Evolutionary conservation across 2,797 vertebrate genomes (phyloP), one percentile per base, ranked within the genome.

Genomic region (Sebastes diploproa): DNA sequence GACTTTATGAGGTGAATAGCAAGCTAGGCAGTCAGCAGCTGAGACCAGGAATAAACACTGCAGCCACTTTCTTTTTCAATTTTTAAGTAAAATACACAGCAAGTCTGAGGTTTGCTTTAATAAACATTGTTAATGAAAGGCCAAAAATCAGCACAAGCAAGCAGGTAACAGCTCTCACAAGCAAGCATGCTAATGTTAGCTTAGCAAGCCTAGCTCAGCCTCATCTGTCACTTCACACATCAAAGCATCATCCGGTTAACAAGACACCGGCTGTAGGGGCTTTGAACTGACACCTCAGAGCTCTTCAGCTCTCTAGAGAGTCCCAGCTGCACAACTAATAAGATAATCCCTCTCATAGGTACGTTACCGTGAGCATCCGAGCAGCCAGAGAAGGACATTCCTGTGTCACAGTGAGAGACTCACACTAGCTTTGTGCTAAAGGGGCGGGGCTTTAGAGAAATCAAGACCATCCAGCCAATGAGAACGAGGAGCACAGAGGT

Each of bases 331-430:
- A 32, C 73, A 67, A 46, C 56, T 88, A 86, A 82, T 75, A 86
- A 75, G 42, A 80, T 83, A 84, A 87, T 82, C 78, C 67, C 18
- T 62, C 30, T 36, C 29, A 34, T 18, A 74, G 34, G 36, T 83
- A 89, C 84, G 63, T 90, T 38, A 94, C 92, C 87, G 76, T 84
- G 58, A 42, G 83, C 72, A 81, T 88, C 69, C 82, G 3, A 52
- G 63, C 64, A 64, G 72, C 65, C 58, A 72, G 66, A 80, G 91
- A 96, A 96, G 95, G 96, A 86, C 95, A 92, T 95, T 86, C 88
- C 86, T 36, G 86, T 85, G 88, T 89, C 88, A 91, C 85, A 68
- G 50, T 81, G 79, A 80, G 84, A 80, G 88, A 84, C 65, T 83
- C 91, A 92, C 84, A 83, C 90, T 73, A 87, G 78, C 63, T 64